Conservation (phyloP, 1,140 invertebrate species). For the Hydropsyche tenuis region DNA sequence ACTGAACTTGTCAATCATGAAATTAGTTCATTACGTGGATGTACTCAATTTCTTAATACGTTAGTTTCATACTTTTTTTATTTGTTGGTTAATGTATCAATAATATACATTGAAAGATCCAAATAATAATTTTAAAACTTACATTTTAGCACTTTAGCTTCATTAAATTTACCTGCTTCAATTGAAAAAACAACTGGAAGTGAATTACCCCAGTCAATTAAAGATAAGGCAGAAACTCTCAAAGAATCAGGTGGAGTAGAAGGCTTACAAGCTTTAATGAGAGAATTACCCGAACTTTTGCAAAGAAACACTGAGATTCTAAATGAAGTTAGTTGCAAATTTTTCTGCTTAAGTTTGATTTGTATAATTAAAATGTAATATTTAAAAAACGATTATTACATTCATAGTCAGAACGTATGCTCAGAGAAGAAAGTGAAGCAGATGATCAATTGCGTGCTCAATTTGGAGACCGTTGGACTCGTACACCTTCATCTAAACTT, state of each 20-base stretch:
- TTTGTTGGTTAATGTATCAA: not conserved
- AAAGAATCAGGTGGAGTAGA: slow-evolving; percentile 73
- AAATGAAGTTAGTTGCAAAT: slow-evolving; percentile 73
- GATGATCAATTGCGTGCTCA: slow-evolving; percentile 88
- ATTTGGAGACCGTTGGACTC: slow-evolving; percentile 91
- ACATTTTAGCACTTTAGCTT: slow-evolving; percentile 80
- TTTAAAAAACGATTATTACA: slow-evolving; percentile 35
- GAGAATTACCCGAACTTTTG: slow-evolving; percentile 88
- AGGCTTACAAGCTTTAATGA: slow-evolving; percentile 67
- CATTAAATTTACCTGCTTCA: slow-evolving; percentile 96
- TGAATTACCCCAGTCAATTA: slow-evolving; percentile 85
- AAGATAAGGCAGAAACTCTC: slow-evolving; percentile 83
- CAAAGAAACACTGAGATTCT: slow-evolving; percentile 95
- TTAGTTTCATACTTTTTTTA: slow-evolving; percentile 54
- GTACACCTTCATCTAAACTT: slow-evolving; percentile 86
- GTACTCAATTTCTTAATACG: slow-evolving; percentile 90
- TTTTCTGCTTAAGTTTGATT: not conserved
- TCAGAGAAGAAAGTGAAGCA: slow-evolving; percentile 90
- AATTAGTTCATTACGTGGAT: slow-evolving; percentile 84
- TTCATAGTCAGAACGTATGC: slow-evolving; percentile 77
- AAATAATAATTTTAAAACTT: slow-evolving; percentile 2
- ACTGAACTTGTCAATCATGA: slow-evolving; percentile 80
- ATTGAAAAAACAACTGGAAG: slow-evolving; percentile 84
- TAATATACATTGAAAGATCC: not conserved
- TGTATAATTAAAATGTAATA: not conserved